Evolutionary conservation across 2,888 invertebrate species (phyloP), one percentile per base, ranked within the genome.

Genomic region (Amphiduros pacificus): DNA sequence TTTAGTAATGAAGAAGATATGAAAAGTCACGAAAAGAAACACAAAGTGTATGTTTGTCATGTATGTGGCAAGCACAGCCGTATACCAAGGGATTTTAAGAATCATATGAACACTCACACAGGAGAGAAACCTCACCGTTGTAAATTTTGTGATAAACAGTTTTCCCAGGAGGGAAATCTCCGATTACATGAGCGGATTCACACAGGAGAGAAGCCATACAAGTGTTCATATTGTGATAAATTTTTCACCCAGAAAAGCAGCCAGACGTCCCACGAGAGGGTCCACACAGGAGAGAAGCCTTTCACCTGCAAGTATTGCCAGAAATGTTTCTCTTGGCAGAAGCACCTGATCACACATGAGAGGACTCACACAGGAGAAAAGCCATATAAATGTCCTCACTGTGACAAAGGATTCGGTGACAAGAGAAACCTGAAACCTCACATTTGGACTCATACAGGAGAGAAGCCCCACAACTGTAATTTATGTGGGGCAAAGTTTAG

Each of bases 241-340:
- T 22, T 29, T 14, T 61, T 56, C 29, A 41, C 41, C n/a, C 55
- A 55, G 28, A 41, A 55, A 26, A 41, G 40, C 40, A 55, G 55
- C 26, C 57, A 57, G 22, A 40, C 32, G 17, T 27, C 50, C n/a
- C 62, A 62, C 32, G 57, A 57, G 62, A 36, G 22, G 24, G 57
- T 31, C 14, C 62, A 62, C 53, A 57, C 62, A 9, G 62, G 62
- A 6, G 53, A 62, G 6, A 50, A 41, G 28, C 62, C 62, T n/a
- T 62, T 56, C 31, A 52, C 41, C 14, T 62, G 62, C 24, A 28
- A 40, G 9, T 24, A n/a, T 28, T 55, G 55, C 41, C 36, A 24
- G n/a, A 55, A 55, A 41, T 28, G 40, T 41, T 55, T 55, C 41
- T 40, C 55, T 26, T 41, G 41, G 36, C 40, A 40, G 36, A 41